Evolutionary conservation across 2,113 vertebrate genomes (phyloP).

Genomic region (Pachyramphus minor): DNA sequence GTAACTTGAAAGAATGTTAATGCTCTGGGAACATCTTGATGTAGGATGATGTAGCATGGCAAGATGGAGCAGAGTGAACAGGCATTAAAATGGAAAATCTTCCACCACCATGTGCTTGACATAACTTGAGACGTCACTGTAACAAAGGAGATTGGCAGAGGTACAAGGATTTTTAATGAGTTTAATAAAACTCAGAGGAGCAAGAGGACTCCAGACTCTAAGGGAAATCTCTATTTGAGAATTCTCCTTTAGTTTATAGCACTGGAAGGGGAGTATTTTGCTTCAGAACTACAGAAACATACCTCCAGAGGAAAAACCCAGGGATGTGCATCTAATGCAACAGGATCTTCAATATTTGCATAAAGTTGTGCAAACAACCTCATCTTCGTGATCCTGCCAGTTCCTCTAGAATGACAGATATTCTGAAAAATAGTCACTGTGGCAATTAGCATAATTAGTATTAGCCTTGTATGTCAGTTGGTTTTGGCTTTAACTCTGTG

Average conservation of each 20-base stretch:
- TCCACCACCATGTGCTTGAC: background rate
- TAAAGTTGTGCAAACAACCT: background rate
- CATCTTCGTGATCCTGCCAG: background rate
- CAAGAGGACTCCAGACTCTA: background rate
- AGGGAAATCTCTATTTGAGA: background rate
- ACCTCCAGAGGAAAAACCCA: background rate
- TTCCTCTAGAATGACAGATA: background rate
- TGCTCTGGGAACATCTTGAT: background rate
- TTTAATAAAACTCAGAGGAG: background rate
- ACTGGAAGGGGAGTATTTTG: background rate
- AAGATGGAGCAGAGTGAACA: background rate
- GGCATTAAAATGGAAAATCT: background rate
- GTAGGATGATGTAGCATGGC: background rate
- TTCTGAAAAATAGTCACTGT: background rate
- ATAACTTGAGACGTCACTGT: background rate
- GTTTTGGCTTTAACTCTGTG: background rate
- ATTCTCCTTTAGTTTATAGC: background rate
- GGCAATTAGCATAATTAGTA: background rate
- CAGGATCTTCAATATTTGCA: background rate
- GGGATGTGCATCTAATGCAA: background rate
- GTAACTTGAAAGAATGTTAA: background rate
- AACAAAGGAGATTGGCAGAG: background rate
- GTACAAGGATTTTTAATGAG: background rate
- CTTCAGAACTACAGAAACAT: background rate
- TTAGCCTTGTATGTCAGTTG: background rate